phyloP scores from a whole-genome alignment of 1,140 invertebrate genomes.

The Drosophila melanica region DNA sequence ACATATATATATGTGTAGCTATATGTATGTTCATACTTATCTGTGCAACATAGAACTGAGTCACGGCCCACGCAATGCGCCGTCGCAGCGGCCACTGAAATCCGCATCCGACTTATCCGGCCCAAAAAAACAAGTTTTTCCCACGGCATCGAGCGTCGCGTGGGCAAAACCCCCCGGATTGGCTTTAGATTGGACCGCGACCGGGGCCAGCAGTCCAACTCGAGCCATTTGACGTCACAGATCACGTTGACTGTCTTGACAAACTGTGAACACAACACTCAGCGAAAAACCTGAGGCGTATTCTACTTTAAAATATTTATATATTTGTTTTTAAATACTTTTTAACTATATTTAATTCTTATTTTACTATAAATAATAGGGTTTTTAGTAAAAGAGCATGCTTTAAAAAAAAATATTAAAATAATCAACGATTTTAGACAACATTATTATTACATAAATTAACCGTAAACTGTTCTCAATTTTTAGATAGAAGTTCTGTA shows the following conservation, averaged over 20 bases:
- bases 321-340: no score
- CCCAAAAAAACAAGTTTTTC: slow-evolving; percentile 57
- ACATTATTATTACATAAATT: no score
- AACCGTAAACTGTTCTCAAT: no score
- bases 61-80: slow-evolving; percentile 75
- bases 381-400: no score
- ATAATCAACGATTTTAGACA: no score
- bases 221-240: slow-evolving; percentile 36
- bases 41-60: slow-evolving; percentile 45
- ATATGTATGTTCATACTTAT: no score
- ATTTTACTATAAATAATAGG: no score
- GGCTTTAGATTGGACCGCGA: slow-evolving; percentile 30
- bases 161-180: slow-evolving; percentile 57
- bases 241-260: background rate
- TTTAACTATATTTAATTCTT: no score
- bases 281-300: background rate
- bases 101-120: slow-evolving; percentile 63
- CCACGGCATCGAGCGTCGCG: slow-evolving; percentile 47
- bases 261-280: slow-evolving; percentile 7
- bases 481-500: no score
- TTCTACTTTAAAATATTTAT: no score
- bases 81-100: slow-evolving; percentile 59
- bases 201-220: slow-evolving; percentile 7
- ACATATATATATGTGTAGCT: background rate
- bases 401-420: no score